phyloP scores from a whole-genome alignment of 1,140 invertebrate species.

The Cotesia glomerata region DNA sequence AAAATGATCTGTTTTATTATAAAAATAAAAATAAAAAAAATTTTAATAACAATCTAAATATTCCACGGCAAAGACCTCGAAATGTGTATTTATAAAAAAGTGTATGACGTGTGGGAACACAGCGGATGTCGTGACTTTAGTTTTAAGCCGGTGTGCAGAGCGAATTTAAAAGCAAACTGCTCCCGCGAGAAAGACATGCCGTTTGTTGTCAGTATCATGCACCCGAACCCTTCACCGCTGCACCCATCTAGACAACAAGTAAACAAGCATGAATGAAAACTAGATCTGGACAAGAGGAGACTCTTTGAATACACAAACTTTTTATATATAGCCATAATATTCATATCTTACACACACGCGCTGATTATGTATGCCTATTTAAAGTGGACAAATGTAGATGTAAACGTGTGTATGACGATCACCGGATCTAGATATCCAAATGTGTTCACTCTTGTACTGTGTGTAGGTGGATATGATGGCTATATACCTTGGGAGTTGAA shows the following conservation, averaged over 20 bases:
- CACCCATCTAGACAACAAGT: neutral
- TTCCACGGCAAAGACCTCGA: too few relatives aligned
- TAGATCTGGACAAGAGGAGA: constrained; percentile 27
- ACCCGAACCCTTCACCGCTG: neutral
- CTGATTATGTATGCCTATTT: neutral
- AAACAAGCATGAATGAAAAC: constrained; percentile 28
- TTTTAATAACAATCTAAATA: too few relatives aligned
- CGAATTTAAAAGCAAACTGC: constrained; percentile 1
- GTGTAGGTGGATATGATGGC: neutral
- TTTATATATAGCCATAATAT: neutral
- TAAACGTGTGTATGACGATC: constrained; percentile 7
- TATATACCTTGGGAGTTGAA: neutral
- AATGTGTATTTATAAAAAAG: too few relatives aligned
- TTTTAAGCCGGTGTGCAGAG: neutral
- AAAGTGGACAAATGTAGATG: constrained; percentile 2
- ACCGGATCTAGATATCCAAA: neutral
- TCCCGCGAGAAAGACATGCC: constrained; percentile 1
- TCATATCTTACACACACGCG: neutral
- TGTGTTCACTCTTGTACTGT: neutral
- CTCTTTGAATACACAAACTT: neutral
- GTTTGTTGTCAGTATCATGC: constrained; percentile 7
- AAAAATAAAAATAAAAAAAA: too few relatives aligned
- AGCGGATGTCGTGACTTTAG: neutral
- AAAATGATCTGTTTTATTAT: neutral
- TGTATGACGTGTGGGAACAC: neutral